Conservation (phyloP, 1,140 invertebrate species). For the Cyclargus thomasi region DNA sequence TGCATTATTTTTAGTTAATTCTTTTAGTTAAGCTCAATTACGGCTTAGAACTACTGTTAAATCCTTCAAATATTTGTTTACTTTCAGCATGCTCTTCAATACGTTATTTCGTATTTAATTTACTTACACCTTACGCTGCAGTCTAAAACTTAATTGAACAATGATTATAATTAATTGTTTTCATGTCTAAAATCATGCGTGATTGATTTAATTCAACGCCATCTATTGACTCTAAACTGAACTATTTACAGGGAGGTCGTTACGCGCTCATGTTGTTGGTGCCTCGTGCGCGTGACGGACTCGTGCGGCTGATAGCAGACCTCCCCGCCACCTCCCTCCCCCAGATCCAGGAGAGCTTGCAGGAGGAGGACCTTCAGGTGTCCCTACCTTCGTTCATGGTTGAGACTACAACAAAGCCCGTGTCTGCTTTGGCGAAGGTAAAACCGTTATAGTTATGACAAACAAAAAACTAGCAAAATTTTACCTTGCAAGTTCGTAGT, state of each 20-base stretch:
- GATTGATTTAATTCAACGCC: not conserved
- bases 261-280: conserved; percentile 76
- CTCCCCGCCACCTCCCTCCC: conserved; percentile 58
- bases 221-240: not conserved
- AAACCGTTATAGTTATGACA: conserved; percentile 1
- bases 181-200: too few species aligned
- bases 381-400: conserved; percentile 66
- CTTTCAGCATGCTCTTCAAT: too few species aligned
- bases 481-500: too few species aligned
- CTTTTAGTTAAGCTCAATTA: too few species aligned
- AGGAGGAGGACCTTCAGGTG: conserved; percentile 55
- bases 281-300: conserved; percentile 73
- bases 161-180: too few species aligned
- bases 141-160: too few species aligned
- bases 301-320: conserved; percentile 64
- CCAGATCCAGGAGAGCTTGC: conserved; percentile 58
- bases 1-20: too few species aligned
- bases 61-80: too few species aligned
- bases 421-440: conserved; percentile 72
- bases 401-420: conserved; percentile 71
- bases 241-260: conserved; percentile 67
- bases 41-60: too few species aligned
- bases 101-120: too few species aligned
- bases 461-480: not conserved
- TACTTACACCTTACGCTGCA: too few species aligned